Conservation (phyloP, 2,113 vertebrate genomes). For the Paramisgurnus dabryanus region DNA sequence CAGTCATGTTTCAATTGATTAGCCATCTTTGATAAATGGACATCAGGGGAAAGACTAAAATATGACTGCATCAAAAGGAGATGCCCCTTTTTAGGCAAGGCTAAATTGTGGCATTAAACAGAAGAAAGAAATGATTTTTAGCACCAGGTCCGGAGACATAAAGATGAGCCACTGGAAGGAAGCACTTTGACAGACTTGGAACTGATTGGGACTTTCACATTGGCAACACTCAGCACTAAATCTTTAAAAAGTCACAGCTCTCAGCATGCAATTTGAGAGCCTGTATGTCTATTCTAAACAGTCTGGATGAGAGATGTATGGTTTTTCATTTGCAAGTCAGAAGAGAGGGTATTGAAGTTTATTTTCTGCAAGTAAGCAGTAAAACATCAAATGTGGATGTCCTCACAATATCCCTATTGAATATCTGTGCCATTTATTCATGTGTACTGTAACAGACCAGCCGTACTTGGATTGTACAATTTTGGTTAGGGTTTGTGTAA, state of each 20-base stretch:
- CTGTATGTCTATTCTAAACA: conserved; percentile 27
- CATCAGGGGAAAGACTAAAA: background rate
- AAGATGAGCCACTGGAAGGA: conserved; percentile 62
- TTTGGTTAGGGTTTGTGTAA: conserved; percentile 26
- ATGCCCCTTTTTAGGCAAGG: background rate
- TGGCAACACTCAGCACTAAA: conserved; percentile 51
- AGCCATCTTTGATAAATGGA: background rate
- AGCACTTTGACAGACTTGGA: conserved; percentile 70
- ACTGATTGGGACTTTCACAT: conserved; percentile 48
- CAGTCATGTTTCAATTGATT: background rate
- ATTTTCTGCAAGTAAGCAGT: conserved; percentile 7
- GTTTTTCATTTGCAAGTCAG: conserved; percentile 1
- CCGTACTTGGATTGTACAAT: conserved; percentile 28
- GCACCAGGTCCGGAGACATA: conserved; percentile 69
- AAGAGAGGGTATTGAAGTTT: conserved; percentile 10
- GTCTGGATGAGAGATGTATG: background rate
- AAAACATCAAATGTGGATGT: background rate
- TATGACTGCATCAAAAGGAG: background rate
- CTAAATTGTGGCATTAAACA: conserved; percentile 59
- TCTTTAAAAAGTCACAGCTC: conserved; percentile 23
- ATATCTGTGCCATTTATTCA: background rate
- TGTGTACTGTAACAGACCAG: conserved; percentile 31
- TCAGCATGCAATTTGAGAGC: conserved; percentile 49
- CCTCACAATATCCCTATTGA: background rate
- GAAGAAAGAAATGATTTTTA: conserved; percentile 64